These are phyloP conservation scores for Ooceraea biroi DNA, from an alignment of 1,140 invertebrate species.

Conservation along the genomic window DNA sequence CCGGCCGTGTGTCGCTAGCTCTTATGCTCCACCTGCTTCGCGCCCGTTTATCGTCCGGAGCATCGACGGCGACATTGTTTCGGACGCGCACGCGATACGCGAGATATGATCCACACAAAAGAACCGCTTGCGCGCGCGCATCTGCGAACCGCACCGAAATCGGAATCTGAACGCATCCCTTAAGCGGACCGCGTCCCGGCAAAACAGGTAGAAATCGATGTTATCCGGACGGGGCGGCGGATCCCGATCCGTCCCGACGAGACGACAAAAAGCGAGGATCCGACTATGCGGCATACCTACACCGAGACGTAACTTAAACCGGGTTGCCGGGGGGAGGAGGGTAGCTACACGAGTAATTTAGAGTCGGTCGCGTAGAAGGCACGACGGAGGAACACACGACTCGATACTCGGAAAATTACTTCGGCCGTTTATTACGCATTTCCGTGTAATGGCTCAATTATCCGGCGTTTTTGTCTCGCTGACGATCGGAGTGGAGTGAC, in stretches of 20 bases:
- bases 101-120: constrained; percentile 65
- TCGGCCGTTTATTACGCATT: constrained; percentile 59
- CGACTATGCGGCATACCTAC: constrained; percentile 65
- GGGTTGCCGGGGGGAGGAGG: constrained; percentile 32
- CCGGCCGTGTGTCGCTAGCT: neutral
- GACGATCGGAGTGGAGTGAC: neutral
- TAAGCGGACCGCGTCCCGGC: constrained; percentile 64
- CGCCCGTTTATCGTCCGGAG: constrained; percentile 14
- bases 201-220: constrained; percentile 74
- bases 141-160: constrained; percentile 63
- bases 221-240: constrained; percentile 60
- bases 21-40: constrained; percentile 21
- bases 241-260: constrained; percentile 32
- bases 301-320: constrained; percentile 62
- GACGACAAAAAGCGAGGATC: constrained; percentile 69
- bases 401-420: constrained; percentile 62
- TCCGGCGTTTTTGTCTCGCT: constrained; percentile 39
- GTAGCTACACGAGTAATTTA: neutral
- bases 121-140: neutral
- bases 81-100: constrained; percentile 41
- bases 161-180: constrained; percentile 72
- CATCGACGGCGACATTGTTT: constrained; percentile 31
- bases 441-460: constrained; percentile 60
- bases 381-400: constrained; percentile 7
- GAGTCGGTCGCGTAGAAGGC: constrained; percentile 4